Evolutionary conservation across 2,113 vertebrate genomes (phyloP).

Genomic region (Callithrix jacchus): DNA sequence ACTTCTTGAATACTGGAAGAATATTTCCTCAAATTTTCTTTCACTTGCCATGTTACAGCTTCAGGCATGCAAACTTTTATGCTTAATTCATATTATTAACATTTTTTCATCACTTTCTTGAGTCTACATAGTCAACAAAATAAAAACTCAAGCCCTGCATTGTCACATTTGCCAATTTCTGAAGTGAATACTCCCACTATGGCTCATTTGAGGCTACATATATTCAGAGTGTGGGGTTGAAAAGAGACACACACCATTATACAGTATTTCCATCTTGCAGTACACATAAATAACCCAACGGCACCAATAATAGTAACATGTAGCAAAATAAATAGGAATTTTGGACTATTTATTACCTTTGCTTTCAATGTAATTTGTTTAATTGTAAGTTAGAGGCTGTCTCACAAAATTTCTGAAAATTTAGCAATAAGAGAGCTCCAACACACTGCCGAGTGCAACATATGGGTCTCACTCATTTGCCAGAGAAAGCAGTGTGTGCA

Average conservation of each 20-base stretch:
- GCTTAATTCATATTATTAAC: background rate
- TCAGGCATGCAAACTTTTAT: background rate
- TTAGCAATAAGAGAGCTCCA: background rate
- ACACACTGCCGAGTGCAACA: accelerated
- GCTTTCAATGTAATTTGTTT: background rate
- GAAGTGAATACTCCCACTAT: background rate
- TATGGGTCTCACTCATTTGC: background rate
- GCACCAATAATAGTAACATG: background rate
- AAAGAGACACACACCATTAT: background rate
- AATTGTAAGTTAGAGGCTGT: background rate
- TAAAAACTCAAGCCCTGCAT: background rate
- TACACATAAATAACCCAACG: background rate
- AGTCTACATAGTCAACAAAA: background rate
- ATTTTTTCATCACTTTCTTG: background rate
- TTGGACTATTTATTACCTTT: background rate
- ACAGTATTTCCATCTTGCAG: accelerated
- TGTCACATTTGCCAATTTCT: background rate
- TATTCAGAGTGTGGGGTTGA: accelerated
- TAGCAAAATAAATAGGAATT: background rate
- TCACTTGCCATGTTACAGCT: background rate
- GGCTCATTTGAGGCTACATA: background rate
- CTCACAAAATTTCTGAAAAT: background rate
- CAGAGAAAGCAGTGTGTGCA: background rate
- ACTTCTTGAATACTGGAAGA: background rate
- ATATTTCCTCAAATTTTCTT: background rate